Evolutionary conservation across 2,888 invertebrate species (phyloP).

Genomic region (Mythimna albipuncta): DNA sequence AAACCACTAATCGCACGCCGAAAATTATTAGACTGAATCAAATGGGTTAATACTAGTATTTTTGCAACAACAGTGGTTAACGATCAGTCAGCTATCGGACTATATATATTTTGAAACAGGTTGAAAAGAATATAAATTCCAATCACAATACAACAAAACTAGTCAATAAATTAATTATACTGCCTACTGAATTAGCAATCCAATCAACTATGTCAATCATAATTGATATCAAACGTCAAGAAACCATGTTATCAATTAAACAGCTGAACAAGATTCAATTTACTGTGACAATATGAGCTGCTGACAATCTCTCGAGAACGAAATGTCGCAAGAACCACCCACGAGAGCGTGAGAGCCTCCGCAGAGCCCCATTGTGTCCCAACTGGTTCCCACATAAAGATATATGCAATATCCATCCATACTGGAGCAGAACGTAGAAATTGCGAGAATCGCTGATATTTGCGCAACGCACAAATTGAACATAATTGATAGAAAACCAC

Average conservation of each 20-base stretch:
- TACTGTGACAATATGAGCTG: slow-evolving; percentile 67
- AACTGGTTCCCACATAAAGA: slow-evolving; percentile 84
- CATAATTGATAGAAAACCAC: slow-evolving; percentile 61
- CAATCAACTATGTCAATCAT: slow-evolving; percentile 58
- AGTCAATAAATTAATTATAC: slow-evolving; percentile 34
- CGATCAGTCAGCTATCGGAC: neutral
- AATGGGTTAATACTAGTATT: slow-evolving; percentile 13
- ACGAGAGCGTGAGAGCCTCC: slow-evolving; percentile 84
- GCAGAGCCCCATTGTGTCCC: slow-evolving; percentile 77
- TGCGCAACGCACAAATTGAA: slow-evolving; percentile 67
- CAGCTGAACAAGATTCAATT: slow-evolving; percentile 67
- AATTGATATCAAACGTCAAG: slow-evolving; percentile 64
- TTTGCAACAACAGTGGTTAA: neutral
- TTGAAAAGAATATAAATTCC: slow-evolving; percentile 10
- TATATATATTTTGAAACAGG: neutral
- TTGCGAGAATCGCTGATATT: slow-evolving; percentile 73
- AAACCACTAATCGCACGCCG: neutral
- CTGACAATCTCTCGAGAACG: slow-evolving; percentile 69
- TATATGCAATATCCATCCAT: slow-evolving; percentile 77
- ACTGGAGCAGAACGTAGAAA: slow-evolving; percentile 81
- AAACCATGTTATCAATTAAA: slow-evolving; percentile 68
- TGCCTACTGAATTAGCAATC: slow-evolving; percentile 37
- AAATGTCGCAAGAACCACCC: slow-evolving; percentile 85
- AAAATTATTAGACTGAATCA: slow-evolving; percentile 32
- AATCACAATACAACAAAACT: slow-evolving; percentile 14